A percentile compares a stretch with the other conserved stretches of the same genome.
Conservation (phyloP, 2,797 vertebrate genomes). For the Ptychobarbus kaznakovi region DNA sequence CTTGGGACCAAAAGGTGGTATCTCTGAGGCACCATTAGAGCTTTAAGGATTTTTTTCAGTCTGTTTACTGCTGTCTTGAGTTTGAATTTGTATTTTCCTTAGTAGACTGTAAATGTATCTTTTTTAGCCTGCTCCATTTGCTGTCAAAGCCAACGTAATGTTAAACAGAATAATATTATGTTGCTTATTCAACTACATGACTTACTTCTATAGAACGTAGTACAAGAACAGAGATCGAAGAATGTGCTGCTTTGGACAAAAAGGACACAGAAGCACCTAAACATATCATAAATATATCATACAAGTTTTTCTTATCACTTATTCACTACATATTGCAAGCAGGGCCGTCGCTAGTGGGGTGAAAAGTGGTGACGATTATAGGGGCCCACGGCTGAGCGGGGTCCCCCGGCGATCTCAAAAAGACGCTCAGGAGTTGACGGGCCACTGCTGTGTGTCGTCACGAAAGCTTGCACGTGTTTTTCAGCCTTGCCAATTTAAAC, state of each 20-base stretch:
- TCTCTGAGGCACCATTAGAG: conserved; percentile 21
- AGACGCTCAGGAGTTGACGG: too few species aligned
- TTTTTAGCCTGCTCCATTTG: neutral
- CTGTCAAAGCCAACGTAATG: neutral
- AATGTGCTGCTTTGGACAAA: conserved; percentile 14
- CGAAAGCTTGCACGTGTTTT: too few species aligned
- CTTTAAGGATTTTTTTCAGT: conserved; percentile 10
- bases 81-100: neutral
- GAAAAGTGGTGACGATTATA: too few species aligned
- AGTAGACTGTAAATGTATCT: neutral
- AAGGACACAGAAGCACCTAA: neutral
- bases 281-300: conserved; percentile 13
- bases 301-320: neutral
- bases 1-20: conserved; percentile 8
- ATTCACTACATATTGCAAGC: neutral
- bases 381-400: too few species aligned
- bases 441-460: too few species aligned
- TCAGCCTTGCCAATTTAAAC: too few species aligned
- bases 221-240: neutral
- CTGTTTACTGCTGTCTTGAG: conserved; percentile 7
- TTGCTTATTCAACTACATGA: neutral
- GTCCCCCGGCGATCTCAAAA: too few species aligned
- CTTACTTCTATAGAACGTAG: neutral
- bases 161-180: neutral
- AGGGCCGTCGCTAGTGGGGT: too few species aligned